Percentiles rank a stretch among this genome's conserved stretches.
Conservation (phyloP, 53 echinoderm and acorn worm species). For the Paracentrotus lividus region DNA sequence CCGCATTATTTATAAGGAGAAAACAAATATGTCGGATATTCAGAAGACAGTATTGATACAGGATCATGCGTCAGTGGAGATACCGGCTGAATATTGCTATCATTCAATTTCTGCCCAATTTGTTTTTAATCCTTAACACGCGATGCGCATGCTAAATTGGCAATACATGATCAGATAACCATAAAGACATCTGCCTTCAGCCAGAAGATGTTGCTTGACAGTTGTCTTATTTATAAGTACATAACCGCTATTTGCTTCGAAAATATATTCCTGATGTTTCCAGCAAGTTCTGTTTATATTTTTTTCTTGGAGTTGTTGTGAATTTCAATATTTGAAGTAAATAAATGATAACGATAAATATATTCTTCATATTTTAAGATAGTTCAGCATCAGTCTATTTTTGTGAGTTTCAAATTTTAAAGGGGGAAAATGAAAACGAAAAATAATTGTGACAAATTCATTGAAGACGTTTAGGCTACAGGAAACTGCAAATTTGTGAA, state of each 20-base stretch:
- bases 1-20: neutral
- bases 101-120: constrained; percentile 1
- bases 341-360: no score
- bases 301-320: neutral
- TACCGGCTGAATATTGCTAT: neutral
- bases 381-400: no score
- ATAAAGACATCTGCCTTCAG: neutral
- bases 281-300: neutral
- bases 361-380: no score
- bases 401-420: no score
- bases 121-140: neutral
- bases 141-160: neutral
- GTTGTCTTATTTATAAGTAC: neutral
- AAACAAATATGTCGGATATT: neutral
- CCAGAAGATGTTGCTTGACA: neutral
- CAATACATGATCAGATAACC: constrained; percentile 25
- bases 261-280: neutral
- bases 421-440: neutral
- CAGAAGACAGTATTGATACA: neutral
- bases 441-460: neutral
- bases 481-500: neutral
- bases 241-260: neutral
- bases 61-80: neutral
- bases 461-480: neutral
- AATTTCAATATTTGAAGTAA: neutral